phyloP scores from a whole-genome alignment of 2,888 invertebrate genomes.

The Muscina levida region DNA sequence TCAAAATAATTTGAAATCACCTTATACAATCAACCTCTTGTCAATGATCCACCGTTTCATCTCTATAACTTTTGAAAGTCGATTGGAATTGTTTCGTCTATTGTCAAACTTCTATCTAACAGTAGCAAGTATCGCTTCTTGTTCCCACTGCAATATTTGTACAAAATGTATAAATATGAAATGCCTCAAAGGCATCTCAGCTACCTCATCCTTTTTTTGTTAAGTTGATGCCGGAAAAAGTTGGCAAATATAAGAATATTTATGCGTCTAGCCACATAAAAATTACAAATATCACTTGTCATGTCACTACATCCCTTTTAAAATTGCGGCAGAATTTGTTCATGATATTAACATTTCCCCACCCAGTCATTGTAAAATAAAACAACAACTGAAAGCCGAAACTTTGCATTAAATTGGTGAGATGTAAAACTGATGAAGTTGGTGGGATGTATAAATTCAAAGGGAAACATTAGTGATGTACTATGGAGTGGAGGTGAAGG shows the following conservation, averaged over 20 bases:
- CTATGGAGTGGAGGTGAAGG: too few relatives aligned
- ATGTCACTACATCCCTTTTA: constrained; percentile 51
- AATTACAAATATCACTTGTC: constrained; percentile 65
- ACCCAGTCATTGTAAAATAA: not conserved
- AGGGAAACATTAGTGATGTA: constrained; percentile 11
- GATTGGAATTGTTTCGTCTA: constrained; percentile 38
- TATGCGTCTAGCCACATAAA: constrained; percentile 66
- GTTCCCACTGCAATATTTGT: too few relatives aligned
- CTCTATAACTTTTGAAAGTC: constrained; percentile 25
- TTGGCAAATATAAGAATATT: constrained; percentile 54
- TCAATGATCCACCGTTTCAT: not conserved
- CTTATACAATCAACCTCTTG: too few relatives aligned
- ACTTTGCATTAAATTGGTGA: not conserved
- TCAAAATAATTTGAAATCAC: too few relatives aligned
- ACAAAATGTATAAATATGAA: constrained; percentile 55
- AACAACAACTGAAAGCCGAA: not conserved
- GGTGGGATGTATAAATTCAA: too few relatives aligned
- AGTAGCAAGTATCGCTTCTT: too few relatives aligned
- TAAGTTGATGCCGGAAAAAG: constrained; percentile 44
- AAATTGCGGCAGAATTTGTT: not conserved
- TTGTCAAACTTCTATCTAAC: too few relatives aligned
- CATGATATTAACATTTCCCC: constrained; percentile 18
- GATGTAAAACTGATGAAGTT: not conserved
- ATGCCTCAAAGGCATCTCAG: constrained; percentile 56
- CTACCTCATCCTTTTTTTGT: constrained; percentile 31